Evolutionary conservation across 1,140 invertebrate genomes (phyloP), one percentile per base, ranked within the genome.

Genomic region (Ectropis grisescens): DNA sequence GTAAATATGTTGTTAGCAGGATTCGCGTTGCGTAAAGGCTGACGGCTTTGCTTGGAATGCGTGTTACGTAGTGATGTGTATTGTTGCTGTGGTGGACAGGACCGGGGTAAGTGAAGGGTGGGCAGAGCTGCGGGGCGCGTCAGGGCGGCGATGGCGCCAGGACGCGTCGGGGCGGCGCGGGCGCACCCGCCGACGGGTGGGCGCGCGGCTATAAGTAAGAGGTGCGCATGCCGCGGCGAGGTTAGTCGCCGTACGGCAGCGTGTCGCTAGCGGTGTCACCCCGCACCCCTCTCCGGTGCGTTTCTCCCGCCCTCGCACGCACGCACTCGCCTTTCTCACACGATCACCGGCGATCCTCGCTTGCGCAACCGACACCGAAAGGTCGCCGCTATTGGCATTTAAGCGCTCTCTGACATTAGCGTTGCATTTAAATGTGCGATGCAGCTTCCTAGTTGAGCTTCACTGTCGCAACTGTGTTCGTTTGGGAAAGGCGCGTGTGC

Each of bases 311-410:
- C 29, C 36, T 47, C 38, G 3, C 52, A 45, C 41, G 35, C 54
- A 64, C 61, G 53, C 65, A 71, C 58, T 51, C 55, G 58, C 61
- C 72, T 69, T 69, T 68, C 70, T 70, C 67, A 64, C 57, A 66
- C 69, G 62, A 69, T 41, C 46, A 51, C 59, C 58, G 57, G 68
- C 66, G 66, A 71, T 72, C 64, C 58, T 65, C 64, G 52, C 67
- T 79, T 79, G 67, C 71, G 66, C 71, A 79, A 79, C 55, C 60
- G 64, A 66, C 66, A 66, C 61, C 53, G 56, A 79, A 79, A 79
- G 74, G 74, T 79, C 70, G 65, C 49, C 70, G 55, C 60, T 75
- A 71, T 76, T 79, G 74, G 70, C 74, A 79, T 79, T 79, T 76
- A 69, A 68, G 58, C 66, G 69, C 70, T 74, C 71, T 74, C 59